Evolutionary conservation across 2,888 invertebrate genomes (phyloP).

Genomic region (Mimumesa dahlbomi): DNA sequence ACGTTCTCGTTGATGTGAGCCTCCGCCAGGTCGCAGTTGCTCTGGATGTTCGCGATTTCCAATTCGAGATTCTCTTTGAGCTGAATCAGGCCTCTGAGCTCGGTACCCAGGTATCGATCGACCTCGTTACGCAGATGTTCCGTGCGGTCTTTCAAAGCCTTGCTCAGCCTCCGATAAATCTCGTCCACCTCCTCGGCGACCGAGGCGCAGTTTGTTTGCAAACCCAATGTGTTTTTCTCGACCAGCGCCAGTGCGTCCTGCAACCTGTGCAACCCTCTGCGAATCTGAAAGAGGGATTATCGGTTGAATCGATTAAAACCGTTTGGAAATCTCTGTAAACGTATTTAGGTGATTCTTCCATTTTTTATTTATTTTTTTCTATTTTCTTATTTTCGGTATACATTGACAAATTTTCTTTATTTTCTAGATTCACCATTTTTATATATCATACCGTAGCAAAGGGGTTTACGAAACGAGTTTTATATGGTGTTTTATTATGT

Average conservation of each 20-base stretch:
- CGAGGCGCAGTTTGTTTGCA: slow-evolving; percentile 94
- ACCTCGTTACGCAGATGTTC: slow-evolving; percentile 93
- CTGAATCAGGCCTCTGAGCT: slow-evolving; percentile 91
- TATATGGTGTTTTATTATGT: no score
- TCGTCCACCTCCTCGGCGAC: slow-evolving; percentile 97
- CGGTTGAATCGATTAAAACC: slow-evolving; percentile 14
- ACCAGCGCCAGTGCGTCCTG: slow-evolving; percentile 92
- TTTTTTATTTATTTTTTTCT: no score
- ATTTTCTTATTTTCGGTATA: no score
- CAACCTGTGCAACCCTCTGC: slow-evolving; percentile 92
- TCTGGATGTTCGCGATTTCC: slow-evolving; percentile 96
- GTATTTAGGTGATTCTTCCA: no score
- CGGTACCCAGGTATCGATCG: slow-evolving; percentile 94
- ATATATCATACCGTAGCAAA: no score
- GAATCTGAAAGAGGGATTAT: slow-evolving; percentile 81
- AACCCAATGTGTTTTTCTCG: slow-evolving; percentile 92
- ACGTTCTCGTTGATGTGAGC: slow-evolving; percentile 95
- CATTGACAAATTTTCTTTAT: no score
- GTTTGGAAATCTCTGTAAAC: no score
- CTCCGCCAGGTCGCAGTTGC: slow-evolving; percentile 98
- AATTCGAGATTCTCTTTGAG: slow-evolving; percentile 96
- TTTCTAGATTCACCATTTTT: no score
- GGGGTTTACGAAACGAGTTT: no score
- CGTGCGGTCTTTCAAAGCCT: slow-evolving; percentile 94
- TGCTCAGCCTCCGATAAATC: slow-evolving; percentile 91